phyloP scores from a whole-genome alignment of 2,113 vertebrate genomes.

The Paramisgurnus dabryanus region DNA sequence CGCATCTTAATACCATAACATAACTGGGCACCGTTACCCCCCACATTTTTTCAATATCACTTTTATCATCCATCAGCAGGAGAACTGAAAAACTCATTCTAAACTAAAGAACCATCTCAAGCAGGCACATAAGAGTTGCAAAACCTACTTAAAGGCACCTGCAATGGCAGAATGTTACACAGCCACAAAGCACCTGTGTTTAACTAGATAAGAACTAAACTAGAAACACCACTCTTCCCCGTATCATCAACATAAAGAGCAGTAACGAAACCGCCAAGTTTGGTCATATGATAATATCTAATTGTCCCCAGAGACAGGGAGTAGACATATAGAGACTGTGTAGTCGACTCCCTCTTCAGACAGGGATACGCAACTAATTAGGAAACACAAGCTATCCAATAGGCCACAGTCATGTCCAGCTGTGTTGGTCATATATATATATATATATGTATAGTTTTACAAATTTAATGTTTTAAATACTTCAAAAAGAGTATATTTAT shows the following conservation, averaged over 20 bases:
- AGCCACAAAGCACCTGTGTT: not conserved
- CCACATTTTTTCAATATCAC: no score
- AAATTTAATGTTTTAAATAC: not conserved
- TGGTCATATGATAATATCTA: not conserved
- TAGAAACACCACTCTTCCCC: not conserved
- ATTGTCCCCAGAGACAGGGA: conserved; percentile 20
- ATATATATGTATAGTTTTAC: not conserved
- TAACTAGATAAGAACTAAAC: not conserved
- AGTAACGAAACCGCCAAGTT: not conserved
- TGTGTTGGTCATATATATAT: not conserved
- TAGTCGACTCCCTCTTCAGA: conserved; percentile 15
- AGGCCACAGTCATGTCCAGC: not conserved
- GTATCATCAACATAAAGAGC: not conserved
- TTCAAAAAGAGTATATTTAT: no score
- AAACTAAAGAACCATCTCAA: not conserved
- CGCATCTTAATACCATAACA: no score
- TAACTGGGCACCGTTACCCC: no score
- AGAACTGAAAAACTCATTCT: no score
- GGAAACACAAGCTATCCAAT: conserved; percentile 18
- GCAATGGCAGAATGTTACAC: not conserved
- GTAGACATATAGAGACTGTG: not conserved
- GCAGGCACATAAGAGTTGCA: not conserved
- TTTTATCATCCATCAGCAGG: no score
- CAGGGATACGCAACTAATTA: conserved; percentile 25
- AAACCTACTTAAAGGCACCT: not conserved